Evolutionary conservation across 2,113 vertebrate species (phyloP).

Genomic region (Eptatretus burgeri): DNA sequence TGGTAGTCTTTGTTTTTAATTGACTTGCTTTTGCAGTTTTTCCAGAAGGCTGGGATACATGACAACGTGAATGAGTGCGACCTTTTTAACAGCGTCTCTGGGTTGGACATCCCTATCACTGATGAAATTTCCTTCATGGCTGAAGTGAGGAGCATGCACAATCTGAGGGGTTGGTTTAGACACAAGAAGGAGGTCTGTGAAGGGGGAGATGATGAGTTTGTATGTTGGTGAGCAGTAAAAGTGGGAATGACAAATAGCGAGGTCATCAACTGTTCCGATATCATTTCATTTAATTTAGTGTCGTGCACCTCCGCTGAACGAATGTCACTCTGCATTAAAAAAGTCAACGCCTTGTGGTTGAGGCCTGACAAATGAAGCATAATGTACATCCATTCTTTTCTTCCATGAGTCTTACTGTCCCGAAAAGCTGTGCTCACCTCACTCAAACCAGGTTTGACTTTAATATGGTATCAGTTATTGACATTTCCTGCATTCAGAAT

Average conservation of each 20-base stretch:
- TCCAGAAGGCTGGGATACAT: constrained; percentile 48
- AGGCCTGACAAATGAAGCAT: too few species aligned
- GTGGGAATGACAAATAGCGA: background rate
- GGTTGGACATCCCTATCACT: constrained; percentile 39
- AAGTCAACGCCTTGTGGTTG: background rate
- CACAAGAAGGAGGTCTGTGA: background rate
- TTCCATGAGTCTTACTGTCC: too few species aligned
- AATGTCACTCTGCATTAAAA: background rate
- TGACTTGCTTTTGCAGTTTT: constrained; percentile 30
- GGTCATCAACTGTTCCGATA: background rate
- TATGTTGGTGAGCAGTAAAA: background rate
- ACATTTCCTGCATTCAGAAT: too few species aligned
- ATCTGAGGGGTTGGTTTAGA: background rate
- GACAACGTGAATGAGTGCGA: constrained; percentile 41
- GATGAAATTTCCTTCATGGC: constrained; percentile 51
- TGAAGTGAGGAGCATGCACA: constrained; percentile 22
- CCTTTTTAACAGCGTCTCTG: constrained; percentile 60
- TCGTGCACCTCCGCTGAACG: background rate
- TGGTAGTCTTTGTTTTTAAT: background rate
- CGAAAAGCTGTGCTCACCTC: too few species aligned
- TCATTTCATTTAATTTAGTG: too few species aligned
- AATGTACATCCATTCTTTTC: too few species aligned
- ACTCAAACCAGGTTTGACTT: too few species aligned
- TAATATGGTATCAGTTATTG: too few species aligned
- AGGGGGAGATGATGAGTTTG: background rate